These are phyloP conservation scores for Aphelenchoides avenae DNA, from an alignment of 1,140 invertebrate species.

Conservation along the genomic window DNA sequence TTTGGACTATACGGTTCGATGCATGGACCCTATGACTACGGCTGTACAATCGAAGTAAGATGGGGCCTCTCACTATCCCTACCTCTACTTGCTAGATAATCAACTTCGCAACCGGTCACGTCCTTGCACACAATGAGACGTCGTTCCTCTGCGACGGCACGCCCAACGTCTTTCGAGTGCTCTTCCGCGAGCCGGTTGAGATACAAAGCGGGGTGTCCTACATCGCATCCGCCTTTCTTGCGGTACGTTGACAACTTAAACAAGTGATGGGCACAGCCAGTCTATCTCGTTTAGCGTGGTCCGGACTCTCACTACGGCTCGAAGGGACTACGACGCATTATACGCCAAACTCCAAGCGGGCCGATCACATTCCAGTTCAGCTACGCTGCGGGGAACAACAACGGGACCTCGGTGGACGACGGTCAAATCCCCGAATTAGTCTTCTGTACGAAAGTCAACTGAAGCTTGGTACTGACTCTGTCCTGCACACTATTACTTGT, in stretches of 20 bases:
- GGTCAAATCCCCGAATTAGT: slow-evolving; percentile 85
- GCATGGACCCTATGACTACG: slow-evolving; percentile 75
- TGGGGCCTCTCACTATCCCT: background rate
- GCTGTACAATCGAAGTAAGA: slow-evolving; percentile 69
- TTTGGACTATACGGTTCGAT: slow-evolving; percentile 83
- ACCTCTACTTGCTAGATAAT: slow-evolving; percentile 65
- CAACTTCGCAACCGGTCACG: slow-evolving; percentile 72
- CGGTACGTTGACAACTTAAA: slow-evolving; percentile 64
- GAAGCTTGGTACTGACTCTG: too few relatives aligned
- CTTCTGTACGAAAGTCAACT: slow-evolving; percentile 68
- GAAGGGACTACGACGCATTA: slow-evolving; percentile 73
- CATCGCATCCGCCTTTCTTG: slow-evolving; percentile 75
- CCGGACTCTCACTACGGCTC: slow-evolving; percentile 82
- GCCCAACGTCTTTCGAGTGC: slow-evolving; percentile 75
- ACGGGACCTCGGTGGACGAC: slow-evolving; percentile 82
- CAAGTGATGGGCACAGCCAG: slow-evolving; percentile 5
- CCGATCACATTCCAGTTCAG: slow-evolving; percentile 78
- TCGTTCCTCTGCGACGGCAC: slow-evolving; percentile 77
- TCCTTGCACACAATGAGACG: slow-evolving; percentile 73
- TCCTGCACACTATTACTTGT: too few relatives aligned
- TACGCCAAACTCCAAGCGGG: slow-evolving; percentile 70
- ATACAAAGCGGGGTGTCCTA: slow-evolving; percentile 75
- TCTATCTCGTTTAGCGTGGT: too few relatives aligned
- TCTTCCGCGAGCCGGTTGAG: slow-evolving; percentile 82
- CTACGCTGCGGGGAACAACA: slow-evolving; percentile 79